Base-by-base conservation (phyloP, 2,888 invertebrate genomes). In the Synanthedon tipuliformis region DNA sequence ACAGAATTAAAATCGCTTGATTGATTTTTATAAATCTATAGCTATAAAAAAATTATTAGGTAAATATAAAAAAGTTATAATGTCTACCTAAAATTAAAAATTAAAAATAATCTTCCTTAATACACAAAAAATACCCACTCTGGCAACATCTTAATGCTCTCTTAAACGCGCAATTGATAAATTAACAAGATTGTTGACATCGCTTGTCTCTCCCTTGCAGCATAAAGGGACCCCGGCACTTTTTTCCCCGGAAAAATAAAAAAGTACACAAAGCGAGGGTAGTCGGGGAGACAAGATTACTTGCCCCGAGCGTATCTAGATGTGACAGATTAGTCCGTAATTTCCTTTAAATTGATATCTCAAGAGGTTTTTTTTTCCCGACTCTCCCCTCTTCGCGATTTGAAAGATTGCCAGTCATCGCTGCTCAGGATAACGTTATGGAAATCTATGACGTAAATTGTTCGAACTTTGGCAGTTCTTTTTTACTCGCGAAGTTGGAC, bases 281-380 rank as follows among this genome's bases (percentile, higher is more conserved):
- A 78, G 75, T 73, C 71, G 75, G 81, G 81, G 79, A 78, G 75
- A 73, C 71, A 68, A 66, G 72, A 79, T 81, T 75, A 75, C 69
- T 59, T 64, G 71, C 80, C 76, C 68, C 75, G 60, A 72, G 82
- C 78, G 75, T 68, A 71, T 73, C 71, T 76, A 72, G 73, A 81
- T 84, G 85, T 85, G 86, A 86, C 86, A 86, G 86, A 86, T 86
- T 86, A 86, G 74, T 73, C 73, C 67, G 83, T 86, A 85, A 87
- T 86, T 82, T 81, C 76, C 67, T 64, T 77, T 70, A 85, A 87
- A 86, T 87, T 84, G 86, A 85, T 87, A 86, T 85, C 83, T 82
- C 78, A 72, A 78, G 78, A 72, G 78, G 69, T 67, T 59, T 67
- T 72, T n/a, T 74, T 75, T 71, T 66, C 60, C 64, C 66, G 65